Conservation (phyloP, 2,797 vertebrate genomes). For the Onychomys arenicola region DNA sequence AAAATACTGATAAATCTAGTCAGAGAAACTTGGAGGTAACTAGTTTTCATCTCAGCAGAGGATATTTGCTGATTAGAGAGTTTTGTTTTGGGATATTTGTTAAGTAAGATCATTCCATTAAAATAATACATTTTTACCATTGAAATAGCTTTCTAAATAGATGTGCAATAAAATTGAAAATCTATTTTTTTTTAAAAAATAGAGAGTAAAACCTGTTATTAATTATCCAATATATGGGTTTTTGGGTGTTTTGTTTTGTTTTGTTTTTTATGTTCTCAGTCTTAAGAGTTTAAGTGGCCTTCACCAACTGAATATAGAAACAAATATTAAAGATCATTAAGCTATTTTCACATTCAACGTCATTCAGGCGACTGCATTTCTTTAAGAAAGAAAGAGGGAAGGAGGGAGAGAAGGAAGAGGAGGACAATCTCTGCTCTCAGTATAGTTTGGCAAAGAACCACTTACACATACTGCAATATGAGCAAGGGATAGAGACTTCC, state of each 20-base stretch:
- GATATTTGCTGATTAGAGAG: neutral
- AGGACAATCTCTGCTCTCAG: neutral
- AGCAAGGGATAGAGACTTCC: neutral
- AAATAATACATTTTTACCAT: slow-evolving; percentile 21
- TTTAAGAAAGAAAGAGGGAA: neutral
- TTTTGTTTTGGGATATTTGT: slow-evolving; percentile 23
- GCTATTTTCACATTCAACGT: neutral
- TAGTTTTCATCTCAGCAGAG: neutral
- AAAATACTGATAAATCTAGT: slow-evolving; percentile 41
- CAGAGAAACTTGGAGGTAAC: slow-evolving; percentile 34
- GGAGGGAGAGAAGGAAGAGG: no score
- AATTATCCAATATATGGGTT: neutral
- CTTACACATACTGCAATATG: neutral
- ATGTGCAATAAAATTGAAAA: slow-evolving; percentile 20
- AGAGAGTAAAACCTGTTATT: neutral
- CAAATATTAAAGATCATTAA: neutral
- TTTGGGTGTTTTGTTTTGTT: no score
- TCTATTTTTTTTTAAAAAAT: neutral
- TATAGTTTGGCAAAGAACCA: slow-evolving; percentile 26
- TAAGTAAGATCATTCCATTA: slow-evolving; percentile 33
- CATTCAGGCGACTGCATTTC: neutral
- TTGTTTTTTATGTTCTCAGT: neutral
- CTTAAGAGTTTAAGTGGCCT: neutral
- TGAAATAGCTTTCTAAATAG: neutral
- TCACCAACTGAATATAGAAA: neutral